These are phyloP conservation scores for Hydriomena furcata DNA, from an alignment of 2,888 invertebrate genomes.

Conservation along the genomic window DNA sequence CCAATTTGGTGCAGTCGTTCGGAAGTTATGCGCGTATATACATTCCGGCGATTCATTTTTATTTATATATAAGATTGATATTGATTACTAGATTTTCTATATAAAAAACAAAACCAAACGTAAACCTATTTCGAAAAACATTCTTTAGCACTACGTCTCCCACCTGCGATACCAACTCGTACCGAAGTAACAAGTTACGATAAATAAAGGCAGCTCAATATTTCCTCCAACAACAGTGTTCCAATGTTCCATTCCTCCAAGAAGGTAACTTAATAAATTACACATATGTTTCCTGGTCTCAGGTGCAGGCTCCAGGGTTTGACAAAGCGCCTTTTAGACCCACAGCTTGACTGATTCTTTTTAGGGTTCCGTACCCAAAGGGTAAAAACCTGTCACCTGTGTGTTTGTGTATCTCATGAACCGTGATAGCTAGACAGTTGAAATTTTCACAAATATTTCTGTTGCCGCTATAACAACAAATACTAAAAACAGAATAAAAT, in stretches of 20 bases:
- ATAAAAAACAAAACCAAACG: slow-evolving; percentile 1
- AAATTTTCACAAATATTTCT: too few species aligned
- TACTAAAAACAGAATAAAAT: too few species aligned
- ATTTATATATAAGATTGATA: too few species aligned
- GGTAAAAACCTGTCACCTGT: too few species aligned
- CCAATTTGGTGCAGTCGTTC: too few species aligned
- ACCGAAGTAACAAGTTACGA: slow-evolving; percentile 19
- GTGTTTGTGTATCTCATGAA: too few species aligned
- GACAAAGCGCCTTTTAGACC: slow-evolving; percentile 48
- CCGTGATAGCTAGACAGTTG: too few species aligned
- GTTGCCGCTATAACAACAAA: too few species aligned
- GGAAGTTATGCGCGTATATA: too few species aligned
- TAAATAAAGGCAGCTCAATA: slow-evolving; percentile 25
- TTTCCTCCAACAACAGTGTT: slow-evolving; percentile 21
- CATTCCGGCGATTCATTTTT: too few species aligned
- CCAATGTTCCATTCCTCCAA: slow-evolving; percentile 13
- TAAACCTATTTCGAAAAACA: not conserved
- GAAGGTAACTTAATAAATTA: slow-evolving; percentile 55
- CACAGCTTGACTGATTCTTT: slow-evolving; percentile 19
- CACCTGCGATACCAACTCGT: slow-evolving; percentile 18
- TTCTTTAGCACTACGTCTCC: not conserved
- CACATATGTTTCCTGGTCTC: slow-evolving; percentile 55
- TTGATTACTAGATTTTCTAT: too few species aligned
- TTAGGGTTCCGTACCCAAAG: slow-evolving; percentile 6
- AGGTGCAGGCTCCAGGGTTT: slow-evolving; percentile 62